These are phyloP conservation scores for Tretioscincus oriximinensis DNA, from an alignment of 2,113 vertebrate genomes.

Conservation along the genomic window DNA sequence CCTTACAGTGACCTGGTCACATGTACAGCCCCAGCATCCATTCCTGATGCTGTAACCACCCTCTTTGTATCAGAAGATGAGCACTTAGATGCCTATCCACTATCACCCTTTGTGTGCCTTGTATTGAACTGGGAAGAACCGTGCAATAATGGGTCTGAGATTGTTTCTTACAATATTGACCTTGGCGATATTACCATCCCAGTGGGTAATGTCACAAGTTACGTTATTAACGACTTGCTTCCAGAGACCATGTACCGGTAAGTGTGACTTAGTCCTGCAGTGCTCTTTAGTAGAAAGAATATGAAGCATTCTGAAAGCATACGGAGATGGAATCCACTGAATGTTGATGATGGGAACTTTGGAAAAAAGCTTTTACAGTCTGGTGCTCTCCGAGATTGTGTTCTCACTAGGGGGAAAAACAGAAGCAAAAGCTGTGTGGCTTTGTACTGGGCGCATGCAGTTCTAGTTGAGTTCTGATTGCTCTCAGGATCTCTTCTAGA, in stretches of 20 bases:
- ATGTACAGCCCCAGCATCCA: constrained; percentile 85
- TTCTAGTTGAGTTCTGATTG: too few relatives aligned
- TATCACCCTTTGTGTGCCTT: constrained; percentile 87
- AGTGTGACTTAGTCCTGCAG: neutral
- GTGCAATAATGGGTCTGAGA: constrained; percentile 89
- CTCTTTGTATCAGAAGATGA: constrained; percentile 81
- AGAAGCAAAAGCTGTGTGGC: too few relatives aligned
- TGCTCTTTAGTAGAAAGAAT: accelerated
- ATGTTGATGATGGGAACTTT: too few relatives aligned
- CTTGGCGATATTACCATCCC: constrained; percentile 80
- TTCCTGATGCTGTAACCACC: constrained; percentile 79
- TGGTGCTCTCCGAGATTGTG: neutral
- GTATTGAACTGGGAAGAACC: constrained; percentile 93
- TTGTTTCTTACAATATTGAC: constrained; percentile 86
- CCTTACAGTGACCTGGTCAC: constrained; percentile 86
- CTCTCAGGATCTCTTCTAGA: too few relatives aligned
- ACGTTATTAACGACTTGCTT: constrained; percentile 81
- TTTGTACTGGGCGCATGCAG: too few relatives aligned
- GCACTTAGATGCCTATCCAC: constrained; percentile 61
- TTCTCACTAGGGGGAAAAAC: too few relatives aligned
- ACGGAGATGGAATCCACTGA: neutral
- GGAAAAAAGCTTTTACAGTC: too few relatives aligned
- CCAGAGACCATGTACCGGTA: constrained; percentile 95
- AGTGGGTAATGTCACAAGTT: constrained; percentile 78
- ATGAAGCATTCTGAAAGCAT: neutral